A percentile compares a stretch with the other conserved stretches of the same genome.
phyloP scores from a whole-genome alignment of 2,113 vertebrate species.

The Dicaeum eximium region DNA sequence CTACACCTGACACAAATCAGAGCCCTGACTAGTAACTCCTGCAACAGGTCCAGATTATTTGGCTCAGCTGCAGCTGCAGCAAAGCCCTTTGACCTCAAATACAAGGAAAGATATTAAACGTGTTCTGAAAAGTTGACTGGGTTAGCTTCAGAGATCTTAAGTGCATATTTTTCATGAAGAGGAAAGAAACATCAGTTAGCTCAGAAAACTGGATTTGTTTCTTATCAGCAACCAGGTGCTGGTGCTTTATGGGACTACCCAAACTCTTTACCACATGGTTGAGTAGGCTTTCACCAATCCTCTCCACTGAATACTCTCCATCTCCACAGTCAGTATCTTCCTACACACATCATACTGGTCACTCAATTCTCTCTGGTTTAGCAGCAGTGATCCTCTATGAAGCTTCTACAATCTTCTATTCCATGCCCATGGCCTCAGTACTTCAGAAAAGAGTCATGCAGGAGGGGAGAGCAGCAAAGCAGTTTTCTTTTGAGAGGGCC shows the following conservation, averaged over 20 bases:
- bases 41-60: slow-evolving; percentile 47
- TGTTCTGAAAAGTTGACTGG: slow-evolving; percentile 18
- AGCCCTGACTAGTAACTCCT: slow-evolving; percentile 42
- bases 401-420: not conserved
- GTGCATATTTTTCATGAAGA: not conserved
- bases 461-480: not conserved
- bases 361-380: not conserved
- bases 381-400: not conserved
- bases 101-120: slow-evolving; percentile 43
- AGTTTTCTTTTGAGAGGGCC: not conserved
- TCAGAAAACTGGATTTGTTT: slow-evolving; percentile 28
- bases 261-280: not conserved
- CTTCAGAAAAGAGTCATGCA: not conserved
- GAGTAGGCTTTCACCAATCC: not conserved
- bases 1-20: slow-evolving; percentile 54
- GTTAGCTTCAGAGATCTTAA: not conserved
- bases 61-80: slow-evolving; percentile 45
- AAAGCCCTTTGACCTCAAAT: slow-evolving; percentile 44
- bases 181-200: slow-evolving; percentile 4
- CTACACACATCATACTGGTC: not conserved
- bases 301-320: not conserved
- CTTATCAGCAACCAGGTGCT: not conserved
- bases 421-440: not conserved
- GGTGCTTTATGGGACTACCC: not conserved
- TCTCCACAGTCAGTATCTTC: not conserved